Percentiles rank a stretch among this genome's conserved stretches.
phyloP scores from a whole-genome alignment of 2,888 invertebrate species.

The Calliopum simillimum region DNA sequence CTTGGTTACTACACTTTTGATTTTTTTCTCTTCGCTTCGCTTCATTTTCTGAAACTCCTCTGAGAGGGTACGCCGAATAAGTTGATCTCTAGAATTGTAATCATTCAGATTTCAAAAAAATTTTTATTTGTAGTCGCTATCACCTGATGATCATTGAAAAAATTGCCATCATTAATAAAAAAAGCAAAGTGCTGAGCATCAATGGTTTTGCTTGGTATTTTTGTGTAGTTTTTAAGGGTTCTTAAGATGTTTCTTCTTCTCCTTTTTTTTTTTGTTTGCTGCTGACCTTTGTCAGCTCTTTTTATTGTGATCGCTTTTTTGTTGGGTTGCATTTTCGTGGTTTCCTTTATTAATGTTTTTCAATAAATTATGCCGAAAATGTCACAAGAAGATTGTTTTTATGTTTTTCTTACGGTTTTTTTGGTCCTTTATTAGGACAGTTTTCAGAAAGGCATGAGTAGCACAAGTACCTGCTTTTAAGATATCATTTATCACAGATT shows the following conservation, averaged over 20 bases:
- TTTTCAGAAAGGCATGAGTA: slow-evolving; percentile 34
- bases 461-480: slow-evolving; percentile 20
- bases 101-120: slow-evolving; percentile 35
- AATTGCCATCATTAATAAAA: slow-evolving; percentile 49
- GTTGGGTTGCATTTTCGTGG: slow-evolving; percentile 1
- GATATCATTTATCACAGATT: neutral
- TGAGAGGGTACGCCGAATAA: neutral
- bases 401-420: slow-evolving; percentile 1
- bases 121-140: slow-evolving; percentile 30
- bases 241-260: too few relatives aligned
- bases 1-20: slow-evolving; percentile 18
- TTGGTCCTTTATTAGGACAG: slow-evolving; percentile 17
- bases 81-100: slow-evolving; percentile 30
- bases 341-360: slow-evolving; percentile 33
- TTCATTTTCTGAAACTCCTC: slow-evolving; percentile 14
- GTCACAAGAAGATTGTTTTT: slow-evolving; percentile 25
- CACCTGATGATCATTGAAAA: slow-evolving; percentile 50
- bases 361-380: slow-evolving; percentile 39
- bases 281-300: slow-evolving; percentile 6
- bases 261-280: too few relatives aligned
- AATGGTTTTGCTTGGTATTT: neutral
- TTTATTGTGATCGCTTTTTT: neutral
- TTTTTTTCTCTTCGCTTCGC: slow-evolving; percentile 4
- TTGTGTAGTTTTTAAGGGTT: slow-evolving; percentile 3
- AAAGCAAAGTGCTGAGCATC: neutral